A percentile compares a stretch with the other conserved stretches of the same genome.
Evolutionary conservation across 2,797 vertebrate species (phyloP).

Genomic region (Amblyraja radiata): DNA sequence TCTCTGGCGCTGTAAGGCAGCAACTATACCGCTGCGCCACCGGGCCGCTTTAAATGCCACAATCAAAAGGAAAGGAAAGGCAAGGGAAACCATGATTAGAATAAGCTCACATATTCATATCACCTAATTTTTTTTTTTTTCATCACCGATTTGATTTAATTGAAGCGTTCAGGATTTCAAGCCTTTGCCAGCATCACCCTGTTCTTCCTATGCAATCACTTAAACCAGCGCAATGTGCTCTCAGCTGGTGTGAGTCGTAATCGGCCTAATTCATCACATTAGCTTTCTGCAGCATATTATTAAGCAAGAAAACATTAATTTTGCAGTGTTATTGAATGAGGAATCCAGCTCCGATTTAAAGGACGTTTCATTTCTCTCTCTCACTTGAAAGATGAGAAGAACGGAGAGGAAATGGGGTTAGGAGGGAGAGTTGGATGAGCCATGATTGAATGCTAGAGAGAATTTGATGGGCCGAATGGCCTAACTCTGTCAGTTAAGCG

Average conservation of each 20-base stretch:
- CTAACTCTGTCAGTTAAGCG: too few species aligned
- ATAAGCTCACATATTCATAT: not conserved
- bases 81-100: too few species aligned
- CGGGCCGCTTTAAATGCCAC: too few species aligned
- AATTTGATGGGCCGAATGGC: too few species aligned
- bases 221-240: not conserved
- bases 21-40: too few species aligned
- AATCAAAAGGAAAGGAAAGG: not conserved
- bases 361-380: not conserved
- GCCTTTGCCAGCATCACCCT: not conserved
- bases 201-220: not conserved
- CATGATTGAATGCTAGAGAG: too few species aligned
- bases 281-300: conserved; percentile 8
- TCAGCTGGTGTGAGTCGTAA: not conserved
- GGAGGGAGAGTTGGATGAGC: too few species aligned
- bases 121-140: not conserved
- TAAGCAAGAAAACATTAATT: conserved; percentile 19
- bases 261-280: conserved; percentile 23
- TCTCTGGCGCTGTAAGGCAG: too few species aligned
- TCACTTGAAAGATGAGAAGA: not conserved
- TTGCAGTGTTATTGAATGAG: not conserved
- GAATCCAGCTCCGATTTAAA: not conserved
- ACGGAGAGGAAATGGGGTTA: too few species aligned
- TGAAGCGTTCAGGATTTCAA: not conserved
- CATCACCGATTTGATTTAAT: not conserved